These are phyloP conservation scores for Hydraecia micacea DNA, from an alignment of 2,888 invertebrate species.

Conservation along the genomic window DNA sequence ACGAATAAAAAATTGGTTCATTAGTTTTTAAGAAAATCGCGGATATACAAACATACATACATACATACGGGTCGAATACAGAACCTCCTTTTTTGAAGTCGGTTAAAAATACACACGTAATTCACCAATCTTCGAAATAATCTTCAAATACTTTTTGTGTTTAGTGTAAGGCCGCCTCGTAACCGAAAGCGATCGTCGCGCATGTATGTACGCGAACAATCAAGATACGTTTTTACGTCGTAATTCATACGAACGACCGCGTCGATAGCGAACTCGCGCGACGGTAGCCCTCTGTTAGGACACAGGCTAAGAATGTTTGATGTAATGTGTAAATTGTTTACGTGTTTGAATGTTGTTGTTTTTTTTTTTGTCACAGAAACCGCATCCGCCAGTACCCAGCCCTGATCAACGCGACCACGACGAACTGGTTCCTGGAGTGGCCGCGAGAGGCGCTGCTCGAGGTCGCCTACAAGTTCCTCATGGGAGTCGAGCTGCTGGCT, in stretches of 20 bases:
- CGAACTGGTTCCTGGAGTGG: slow-evolving; percentile 98
- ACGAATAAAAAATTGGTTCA: too few species aligned
- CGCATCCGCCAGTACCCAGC: slow-evolving; percentile 97
- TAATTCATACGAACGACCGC: neutral
- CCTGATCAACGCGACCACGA: slow-evolving; percentile 96
- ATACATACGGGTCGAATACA: too few species aligned
- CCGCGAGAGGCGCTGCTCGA: slow-evolving; percentile 96
- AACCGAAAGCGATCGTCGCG: too few species aligned
- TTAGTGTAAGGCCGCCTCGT: neutral
- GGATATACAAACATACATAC: too few species aligned
- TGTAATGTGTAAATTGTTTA: too few species aligned
- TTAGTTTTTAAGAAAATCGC: too few species aligned
- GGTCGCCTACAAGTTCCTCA: slow-evolving; percentile 95
- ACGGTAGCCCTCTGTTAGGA: neutral
- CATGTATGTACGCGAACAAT: too few species aligned
- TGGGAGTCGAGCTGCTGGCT: slow-evolving; percentile 92
- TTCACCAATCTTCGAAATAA: neutral
- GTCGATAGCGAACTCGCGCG: neutral
- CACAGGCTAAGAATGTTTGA: neutral
- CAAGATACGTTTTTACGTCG: too few species aligned
- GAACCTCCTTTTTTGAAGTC: too few species aligned
- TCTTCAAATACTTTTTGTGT: neutral
- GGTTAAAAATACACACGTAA: too few species aligned
- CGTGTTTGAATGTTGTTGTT: neutral
- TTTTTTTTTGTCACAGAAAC: slow-evolving; percentile 86